Evolutionary conservation across 2,113 vertebrate genomes (phyloP).

Genomic region (Pantherophis guttatus): DNA sequence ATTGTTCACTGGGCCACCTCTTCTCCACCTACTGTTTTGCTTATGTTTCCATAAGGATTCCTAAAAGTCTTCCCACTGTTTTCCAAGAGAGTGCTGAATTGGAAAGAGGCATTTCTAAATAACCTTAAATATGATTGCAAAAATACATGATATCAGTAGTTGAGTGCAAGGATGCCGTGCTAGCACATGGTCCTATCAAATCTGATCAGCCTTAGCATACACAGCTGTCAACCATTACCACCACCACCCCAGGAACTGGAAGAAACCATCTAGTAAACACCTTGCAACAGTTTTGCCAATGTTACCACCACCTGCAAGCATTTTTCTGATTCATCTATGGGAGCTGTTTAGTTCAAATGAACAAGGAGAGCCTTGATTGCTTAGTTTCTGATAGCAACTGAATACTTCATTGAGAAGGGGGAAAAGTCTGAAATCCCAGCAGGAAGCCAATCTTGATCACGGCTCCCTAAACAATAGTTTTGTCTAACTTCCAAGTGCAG

Average conservation of each 20-base stretch:
- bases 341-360: background rate
- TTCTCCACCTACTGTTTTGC: background rate
- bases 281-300: background rate
- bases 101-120: background rate
- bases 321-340: background rate
- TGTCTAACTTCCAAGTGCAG: background rate
- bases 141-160: background rate
- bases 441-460: background rate
- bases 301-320: background rate
- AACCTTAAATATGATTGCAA: background rate
- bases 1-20: background rate
- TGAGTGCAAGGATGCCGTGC: background rate
- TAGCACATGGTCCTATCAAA: background rate
- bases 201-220: background rate
- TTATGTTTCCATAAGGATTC: background rate
- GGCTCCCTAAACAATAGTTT: background rate
- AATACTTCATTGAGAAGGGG: background rate
- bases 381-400: background rate
- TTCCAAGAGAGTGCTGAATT: background rate
- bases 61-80: background rate
- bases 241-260: background rate
- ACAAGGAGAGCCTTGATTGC: background rate
- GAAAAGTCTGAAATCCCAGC: background rate
- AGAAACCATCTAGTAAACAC: background rate
- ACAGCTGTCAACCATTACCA: background rate